A percentile compares a stretch with the other conserved stretches of the same genome.
Conservation (phyloP, 2,797 vertebrate genomes). For the Rhinogobio ventralis region DNA sequence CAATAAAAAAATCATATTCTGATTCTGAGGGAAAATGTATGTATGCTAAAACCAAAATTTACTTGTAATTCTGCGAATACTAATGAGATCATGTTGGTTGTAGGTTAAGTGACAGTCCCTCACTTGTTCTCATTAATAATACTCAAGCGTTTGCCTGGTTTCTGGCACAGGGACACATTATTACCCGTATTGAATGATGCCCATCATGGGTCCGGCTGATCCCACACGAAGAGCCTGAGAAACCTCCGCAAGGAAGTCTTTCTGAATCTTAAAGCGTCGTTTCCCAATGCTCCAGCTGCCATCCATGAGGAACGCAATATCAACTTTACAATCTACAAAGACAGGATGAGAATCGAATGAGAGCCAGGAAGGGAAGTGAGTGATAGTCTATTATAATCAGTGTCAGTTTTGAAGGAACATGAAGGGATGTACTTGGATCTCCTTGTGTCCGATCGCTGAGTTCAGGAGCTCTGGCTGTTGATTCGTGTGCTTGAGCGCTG, state of each 20-base stretch:
- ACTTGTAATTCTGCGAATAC: neutral
- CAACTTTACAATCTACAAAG: conserved; percentile 89
- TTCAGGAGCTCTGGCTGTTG: conserved; percentile 77
- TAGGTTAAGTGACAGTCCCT: neutral
- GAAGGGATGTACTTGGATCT: conserved; percentile 85
- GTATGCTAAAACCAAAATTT: neutral
- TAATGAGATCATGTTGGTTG: neutral
- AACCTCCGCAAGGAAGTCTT: conserved; percentile 88
- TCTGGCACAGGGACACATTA: neutral
- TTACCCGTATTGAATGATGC: conserved; percentile 95
- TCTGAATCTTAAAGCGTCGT: conserved; percentile 94
- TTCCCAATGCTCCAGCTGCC: conserved; percentile 97
- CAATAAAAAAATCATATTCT: too few relatives aligned
- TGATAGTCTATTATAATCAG: neutral
- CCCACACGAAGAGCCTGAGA: conserved; percentile 88
- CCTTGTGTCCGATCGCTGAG: conserved; percentile 77
- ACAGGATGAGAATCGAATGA: conserved; percentile 4
- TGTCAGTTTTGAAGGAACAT: neutral
- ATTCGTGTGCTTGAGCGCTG: conserved; percentile 78
- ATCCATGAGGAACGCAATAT: conserved; percentile 93
- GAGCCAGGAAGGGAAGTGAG: neutral
- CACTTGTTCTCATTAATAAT: neutral
- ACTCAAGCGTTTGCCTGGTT: neutral
- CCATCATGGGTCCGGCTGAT: conserved; percentile 90
- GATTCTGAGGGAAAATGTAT: neutral